Percentiles rank a stretch among this genome's conserved stretches.
These are phyloP conservation scores for Drosophila ogumai DNA, from an alignment of 1,140 invertebrate species.

Conservation along the genomic window DNA sequence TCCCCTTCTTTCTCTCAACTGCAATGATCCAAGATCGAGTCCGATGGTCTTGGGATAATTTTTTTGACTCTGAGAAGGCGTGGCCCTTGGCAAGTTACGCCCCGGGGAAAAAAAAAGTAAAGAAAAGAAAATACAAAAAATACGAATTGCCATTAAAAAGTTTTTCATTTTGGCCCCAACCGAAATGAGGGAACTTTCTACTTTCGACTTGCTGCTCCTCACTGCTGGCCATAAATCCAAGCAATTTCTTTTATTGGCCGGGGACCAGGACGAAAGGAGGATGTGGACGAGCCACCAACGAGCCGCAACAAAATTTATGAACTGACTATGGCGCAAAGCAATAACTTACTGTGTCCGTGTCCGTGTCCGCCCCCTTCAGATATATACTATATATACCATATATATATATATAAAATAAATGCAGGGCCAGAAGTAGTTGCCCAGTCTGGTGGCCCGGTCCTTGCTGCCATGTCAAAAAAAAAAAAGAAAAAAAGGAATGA, in stretches of 20 bases:
- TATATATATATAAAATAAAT: constrained; percentile 37
- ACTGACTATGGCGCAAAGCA: constrained; percentile 67
- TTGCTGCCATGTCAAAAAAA: constrained; percentile 73
- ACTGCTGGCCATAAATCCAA: constrained; percentile 45
- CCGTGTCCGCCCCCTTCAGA: constrained; percentile 22
- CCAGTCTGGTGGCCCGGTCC: constrained; percentile 61
- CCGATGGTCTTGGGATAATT: constrained; percentile 38
- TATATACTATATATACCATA: constrained; percentile 43
- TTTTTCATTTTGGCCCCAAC: constrained; percentile 51
- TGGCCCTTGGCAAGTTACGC: constrained; percentile 22
- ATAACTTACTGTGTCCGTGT: constrained; percentile 33
- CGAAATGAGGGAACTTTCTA: constrained; percentile 42
- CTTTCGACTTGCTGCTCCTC: constrained; percentile 13
- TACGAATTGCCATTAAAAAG: constrained; percentile 66
- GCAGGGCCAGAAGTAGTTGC: constrained; percentile 74
- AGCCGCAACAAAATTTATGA: constrained; percentile 77
- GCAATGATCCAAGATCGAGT: constrained; percentile 20
- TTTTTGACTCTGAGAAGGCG: constrained; percentile 14
- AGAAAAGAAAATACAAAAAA: constrained; percentile 3
- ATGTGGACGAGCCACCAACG: constrained; percentile 41
- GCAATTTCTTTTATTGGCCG: constrained; percentile 53
- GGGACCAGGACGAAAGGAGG: constrained; percentile 11
- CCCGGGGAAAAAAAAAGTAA: neutral
- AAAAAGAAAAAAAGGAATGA: constrained; percentile 20
- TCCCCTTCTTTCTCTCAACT: neutral